Evolutionary conservation across 1,140 invertebrate genomes (phyloP).

Genomic region (Drosophila simulans): DNA sequence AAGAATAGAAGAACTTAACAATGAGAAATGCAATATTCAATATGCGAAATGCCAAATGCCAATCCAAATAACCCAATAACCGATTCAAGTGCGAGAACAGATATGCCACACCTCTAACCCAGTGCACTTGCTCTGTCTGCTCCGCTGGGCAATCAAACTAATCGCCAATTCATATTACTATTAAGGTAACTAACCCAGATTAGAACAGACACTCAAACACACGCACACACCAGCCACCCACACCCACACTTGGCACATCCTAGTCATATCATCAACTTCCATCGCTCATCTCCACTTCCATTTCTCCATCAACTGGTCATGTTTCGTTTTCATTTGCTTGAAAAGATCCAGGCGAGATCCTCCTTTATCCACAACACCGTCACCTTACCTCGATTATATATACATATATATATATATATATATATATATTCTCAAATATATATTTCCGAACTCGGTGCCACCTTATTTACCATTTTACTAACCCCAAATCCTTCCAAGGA

Average conservation of each 20-base stretch:
- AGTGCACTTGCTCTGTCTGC: constrained; percentile 55
- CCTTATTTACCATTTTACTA: constrained; percentile 25
- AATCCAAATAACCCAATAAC: constrained; percentile 11
- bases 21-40: neutral
- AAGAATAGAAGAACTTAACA: constrained; percentile 10
- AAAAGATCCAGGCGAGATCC: constrained; percentile 20
- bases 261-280: constrained; percentile 18
- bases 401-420: neutral
- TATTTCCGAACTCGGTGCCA: constrained; percentile 30
- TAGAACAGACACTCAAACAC: constrained; percentile 29
- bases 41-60: neutral
- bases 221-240: constrained; percentile 5
- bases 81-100: constrained; percentile 23
- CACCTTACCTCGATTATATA: constrained; percentile 9
- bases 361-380: neutral
- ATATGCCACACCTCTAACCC: constrained; percentile 61
- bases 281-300: constrained; percentile 34
- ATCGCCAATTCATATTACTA: constrained; percentile 75
- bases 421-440: neutral
- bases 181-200: constrained; percentile 74
- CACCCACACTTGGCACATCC: constrained; percentile 29
- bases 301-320: constrained; percentile 14
- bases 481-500: neutral
- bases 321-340: constrained; percentile 42
- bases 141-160: constrained; percentile 61